Base-by-base conservation (phyloP, 2,888 invertebrate species). In the Napeogenes sylphis region DNA sequence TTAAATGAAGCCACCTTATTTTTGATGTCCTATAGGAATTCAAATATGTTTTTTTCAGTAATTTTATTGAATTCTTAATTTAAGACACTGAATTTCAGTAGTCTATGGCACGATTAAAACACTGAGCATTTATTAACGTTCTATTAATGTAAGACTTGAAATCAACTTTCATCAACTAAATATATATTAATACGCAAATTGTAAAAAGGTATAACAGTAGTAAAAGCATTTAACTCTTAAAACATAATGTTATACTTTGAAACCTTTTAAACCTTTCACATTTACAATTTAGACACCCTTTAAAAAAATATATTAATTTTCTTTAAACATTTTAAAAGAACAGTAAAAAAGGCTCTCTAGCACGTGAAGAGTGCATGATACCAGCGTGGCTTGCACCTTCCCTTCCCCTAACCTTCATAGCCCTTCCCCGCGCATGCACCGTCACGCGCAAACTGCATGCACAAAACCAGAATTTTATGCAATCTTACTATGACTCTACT, bases 331-430 rank as follows among this genome's bases (percentile, higher is more conserved):
- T 35, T 35, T 35, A 35, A 5, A 35, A 5, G 4, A 70, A 78
- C 86, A 73, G 77, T 64, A 85, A 82, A 70, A 85, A 85, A 84
- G 75, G 66, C 75, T 75, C 81, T 12, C 14, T 35, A 82, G 80
- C 90, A 90, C 87, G 90, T 85, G 88, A 70, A 70, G 71, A 65
- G 78, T 84, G 90, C 90, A 88, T 90, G 90, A 68, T 78, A 81
- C 70, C 42, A 63, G 81, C 85, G 77, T 84, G 87, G 56, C 46
- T 63, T 59, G 66, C 66, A 68, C 70, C 71, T 70, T 65, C 65
- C 66, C 63, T 60, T 30, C 62, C 55, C 63, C 42, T 42, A 42
- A 42, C 42, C 42, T 42, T 54, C 61, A 46, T 38, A 53, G 10
- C 68, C 4, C 46, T 56, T 66, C 60, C 58, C 61, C 65, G 61